Evolutionary conservation across 1,140 invertebrate genomes (phyloP).

Genomic region (Drosophila suzukii): DNA sequence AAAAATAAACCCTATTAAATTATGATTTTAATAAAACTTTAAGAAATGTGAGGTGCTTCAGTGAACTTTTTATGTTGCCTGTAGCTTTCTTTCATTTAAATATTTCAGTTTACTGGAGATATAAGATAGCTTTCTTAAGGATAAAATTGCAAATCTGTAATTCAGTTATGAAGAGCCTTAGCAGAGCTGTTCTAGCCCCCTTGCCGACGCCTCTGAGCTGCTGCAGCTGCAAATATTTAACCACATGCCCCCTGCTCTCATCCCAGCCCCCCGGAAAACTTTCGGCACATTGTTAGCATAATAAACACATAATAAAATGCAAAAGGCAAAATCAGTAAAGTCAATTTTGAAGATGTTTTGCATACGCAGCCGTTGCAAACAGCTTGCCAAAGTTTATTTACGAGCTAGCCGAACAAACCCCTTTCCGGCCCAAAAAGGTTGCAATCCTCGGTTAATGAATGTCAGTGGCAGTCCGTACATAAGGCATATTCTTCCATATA

Average conservation of each 20-base stretch:
- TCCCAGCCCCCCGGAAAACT: conserved; percentile 41
- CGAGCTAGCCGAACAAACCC: conserved; percentile 35
- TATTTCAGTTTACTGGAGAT: neutral
- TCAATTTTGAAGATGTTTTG: conserved; percentile 77
- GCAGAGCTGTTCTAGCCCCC: neutral
- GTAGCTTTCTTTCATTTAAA: neutral
- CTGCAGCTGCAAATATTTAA: conserved; percentile 49
- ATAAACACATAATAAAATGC: conserved; percentile 81
- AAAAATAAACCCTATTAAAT: no score
- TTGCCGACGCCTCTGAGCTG: conserved; percentile 24
- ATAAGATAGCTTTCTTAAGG: neutral
- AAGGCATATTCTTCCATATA: neutral
- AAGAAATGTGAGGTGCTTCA: no score
- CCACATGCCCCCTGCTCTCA: conserved; percentile 15
- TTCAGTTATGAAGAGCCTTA: neutral
- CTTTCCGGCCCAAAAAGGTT: conserved; percentile 30
- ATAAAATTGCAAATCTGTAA: neutral
- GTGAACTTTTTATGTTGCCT: neutral
- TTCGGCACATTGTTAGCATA: conserved; percentile 78
- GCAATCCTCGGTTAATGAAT: conserved; percentile 59
- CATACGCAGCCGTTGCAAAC: conserved; percentile 43
- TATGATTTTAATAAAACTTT: no score
- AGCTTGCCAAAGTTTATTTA: conserved; percentile 56
- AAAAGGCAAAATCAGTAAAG: conserved; percentile 74
- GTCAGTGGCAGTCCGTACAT: conserved; percentile 28